These are phyloP conservation scores for Morone saxatilis DNA, from an alignment of 2,113 vertebrate genomes.

Conservation along the genomic window DNA sequence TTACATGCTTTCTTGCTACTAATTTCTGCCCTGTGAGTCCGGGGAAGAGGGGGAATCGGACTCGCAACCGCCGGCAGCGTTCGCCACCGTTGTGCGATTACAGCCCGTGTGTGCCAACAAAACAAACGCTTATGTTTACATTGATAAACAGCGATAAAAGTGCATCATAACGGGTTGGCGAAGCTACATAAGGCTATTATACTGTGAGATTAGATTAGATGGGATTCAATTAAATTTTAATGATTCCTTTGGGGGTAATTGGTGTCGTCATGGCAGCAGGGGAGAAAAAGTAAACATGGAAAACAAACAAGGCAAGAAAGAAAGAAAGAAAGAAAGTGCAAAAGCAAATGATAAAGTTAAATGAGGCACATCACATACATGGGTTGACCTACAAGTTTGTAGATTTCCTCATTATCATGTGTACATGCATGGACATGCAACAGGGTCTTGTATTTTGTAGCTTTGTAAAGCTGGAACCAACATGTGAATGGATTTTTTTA, in stretches of 20 bases:
- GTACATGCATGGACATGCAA: neutral
- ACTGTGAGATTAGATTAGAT: slow-evolving; percentile 63
- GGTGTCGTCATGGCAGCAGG: slow-evolving; percentile 43
- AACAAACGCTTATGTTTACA: too few species aligned
- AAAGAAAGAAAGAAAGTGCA: slow-evolving; percentile 9
- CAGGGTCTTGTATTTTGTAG: neutral
- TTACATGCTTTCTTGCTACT: slow-evolving; percentile 95
- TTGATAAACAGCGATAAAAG: neutral
- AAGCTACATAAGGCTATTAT: slow-evolving; percentile 52
- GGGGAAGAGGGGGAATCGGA: slow-evolving; percentile 64
- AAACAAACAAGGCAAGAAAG: slow-evolving; percentile 7
- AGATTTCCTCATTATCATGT: neutral
- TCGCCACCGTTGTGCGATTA: too few species aligned
- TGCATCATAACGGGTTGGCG: slow-evolving; percentile 30
- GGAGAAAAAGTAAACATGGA: slow-evolving; percentile 9
- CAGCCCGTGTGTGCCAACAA: too few species aligned
- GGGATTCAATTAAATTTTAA: slow-evolving; percentile 66
- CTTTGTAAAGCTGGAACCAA: neutral
- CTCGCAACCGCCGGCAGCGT: slow-evolving; percentile 76
- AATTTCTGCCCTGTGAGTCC: slow-evolving; percentile 84
- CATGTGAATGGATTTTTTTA: neutral
- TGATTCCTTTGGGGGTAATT: slow-evolving; percentile 52
- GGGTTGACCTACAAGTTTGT: neutral
- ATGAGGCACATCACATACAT: neutral
- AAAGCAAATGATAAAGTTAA: slow-evolving; percentile 16